phyloP scores from a whole-genome alignment of 2,888 invertebrate genomes.

The Orthosia incerta region DNA sequence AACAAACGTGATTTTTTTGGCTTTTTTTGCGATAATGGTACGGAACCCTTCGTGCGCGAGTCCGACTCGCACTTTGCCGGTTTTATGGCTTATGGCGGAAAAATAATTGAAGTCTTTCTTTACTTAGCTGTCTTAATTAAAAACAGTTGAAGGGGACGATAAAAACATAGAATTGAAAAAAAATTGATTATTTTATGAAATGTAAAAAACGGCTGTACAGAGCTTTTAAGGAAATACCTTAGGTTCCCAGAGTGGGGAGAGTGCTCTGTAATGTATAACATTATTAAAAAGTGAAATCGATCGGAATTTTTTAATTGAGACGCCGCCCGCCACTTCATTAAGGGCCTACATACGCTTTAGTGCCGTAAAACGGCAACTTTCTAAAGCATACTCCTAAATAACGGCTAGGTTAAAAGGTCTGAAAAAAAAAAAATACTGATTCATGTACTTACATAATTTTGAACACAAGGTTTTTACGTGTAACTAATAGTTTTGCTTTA shows the following conservation, averaged over 20 bases:
- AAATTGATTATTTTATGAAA: constrained; percentile 1
- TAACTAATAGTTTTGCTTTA: too few species aligned
- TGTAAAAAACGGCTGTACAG: background rate
- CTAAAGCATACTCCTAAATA: too few species aligned
- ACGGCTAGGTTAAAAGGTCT: too few species aligned
- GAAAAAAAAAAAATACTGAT: too few species aligned
- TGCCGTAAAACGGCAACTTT: too few species aligned
- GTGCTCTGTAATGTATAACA: constrained; percentile 30
- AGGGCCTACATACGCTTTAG: too few species aligned
- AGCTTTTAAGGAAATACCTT: background rate
- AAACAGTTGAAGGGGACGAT: constrained; percentile 8
- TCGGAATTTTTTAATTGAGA: constrained; percentile 63
- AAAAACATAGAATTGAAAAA: constrained; percentile 21
- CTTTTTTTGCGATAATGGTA: too few species aligned
- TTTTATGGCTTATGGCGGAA: background rate
- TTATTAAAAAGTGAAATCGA: constrained; percentile 60
- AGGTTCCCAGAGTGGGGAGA: background rate
- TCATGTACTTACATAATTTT: too few species aligned
- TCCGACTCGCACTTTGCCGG: too few species aligned
- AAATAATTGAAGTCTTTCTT: background rate
- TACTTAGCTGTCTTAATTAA: constrained; percentile 20
- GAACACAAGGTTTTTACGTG: too few species aligned
- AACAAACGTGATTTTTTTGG: too few species aligned
- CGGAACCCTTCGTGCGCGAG: too few species aligned
- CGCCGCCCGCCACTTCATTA: constrained; percentile 63